Base-by-base conservation (phyloP, 2,113 vertebrate genomes). In the Hemiprocne comata region DNA sequence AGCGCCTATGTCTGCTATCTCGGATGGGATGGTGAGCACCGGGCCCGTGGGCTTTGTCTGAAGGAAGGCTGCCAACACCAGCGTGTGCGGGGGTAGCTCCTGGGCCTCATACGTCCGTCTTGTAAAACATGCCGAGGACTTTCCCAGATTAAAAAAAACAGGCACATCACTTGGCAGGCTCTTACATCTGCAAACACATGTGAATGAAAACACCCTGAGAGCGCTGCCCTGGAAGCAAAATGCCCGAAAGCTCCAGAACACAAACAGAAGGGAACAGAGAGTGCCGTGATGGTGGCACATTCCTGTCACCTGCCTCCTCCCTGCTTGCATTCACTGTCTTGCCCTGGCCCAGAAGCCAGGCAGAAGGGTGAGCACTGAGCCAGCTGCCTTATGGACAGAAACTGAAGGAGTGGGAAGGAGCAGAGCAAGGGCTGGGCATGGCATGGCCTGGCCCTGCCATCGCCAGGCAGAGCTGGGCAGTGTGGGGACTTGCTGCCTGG, bases 251-350 rank as follows among this genome's bases (percentile, higher is more conserved):
- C 66, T 72, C 48, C 15, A 64, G 87, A 58, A 3, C 16, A 26
- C 3, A n/a, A 79, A 40, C 8, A n/a, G 53, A 40, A 26, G 34
- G 28, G 21, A 60, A 75, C 0, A 6, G 33, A 13, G 33, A 46
- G 46, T n/a, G 19, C 64, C 1, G 1, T 0, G 6, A 42, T 6
- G 73, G 71, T 2, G 2, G 50, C 4, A 1, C 0, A 1, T 73
- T 48, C 24, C 34, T 12, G 12, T 21, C 4, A 2, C 40, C 57
- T 44, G 55, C 31, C 73, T 74, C 36, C 38, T 73, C 78, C 72
- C 40, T 44, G 40, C 33, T 58, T 26, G 44, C 54, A n/a, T 3
- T 11, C 23, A 4, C 40, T 2, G 18, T 8, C 36, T 21, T 16
- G 48, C 31, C 24, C 42, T 0, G 0, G 13, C 21, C 33, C 38